Evolutionary conservation across 1,140 invertebrate species (phyloP).

Genomic region (Stegodyphus dumicola): DNA sequence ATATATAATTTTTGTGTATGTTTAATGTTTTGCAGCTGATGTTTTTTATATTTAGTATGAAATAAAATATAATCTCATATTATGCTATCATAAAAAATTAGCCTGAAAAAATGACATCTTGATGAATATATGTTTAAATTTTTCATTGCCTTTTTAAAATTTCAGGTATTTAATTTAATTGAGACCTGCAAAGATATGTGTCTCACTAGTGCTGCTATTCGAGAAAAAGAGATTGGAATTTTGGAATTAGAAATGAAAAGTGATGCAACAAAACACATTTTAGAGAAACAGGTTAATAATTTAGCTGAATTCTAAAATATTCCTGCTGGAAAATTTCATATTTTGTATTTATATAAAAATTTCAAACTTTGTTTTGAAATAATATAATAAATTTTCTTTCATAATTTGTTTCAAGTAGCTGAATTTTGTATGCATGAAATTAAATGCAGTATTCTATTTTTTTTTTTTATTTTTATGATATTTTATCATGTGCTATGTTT

Average conservation of each 20-base stretch:
- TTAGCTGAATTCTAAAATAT: background rate
- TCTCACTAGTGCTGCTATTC: constrained; percentile 16
- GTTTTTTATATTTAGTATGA: background rate
- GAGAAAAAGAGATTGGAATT: constrained; percentile 32
- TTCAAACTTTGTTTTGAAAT: background rate
- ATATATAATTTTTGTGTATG: background rate
- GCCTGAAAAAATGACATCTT: too few species aligned
- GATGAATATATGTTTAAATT: background rate
- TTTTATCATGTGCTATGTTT: background rate
- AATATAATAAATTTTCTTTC: background rate
- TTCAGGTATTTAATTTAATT: constrained; percentile 6
- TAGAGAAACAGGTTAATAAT: background rate
- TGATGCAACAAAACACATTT: background rate
- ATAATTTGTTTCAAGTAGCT: background rate
- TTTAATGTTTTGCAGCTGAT: background rate
- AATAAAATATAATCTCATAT: background rate
- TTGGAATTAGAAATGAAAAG: background rate
- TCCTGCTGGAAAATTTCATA: background rate
- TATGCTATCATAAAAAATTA: background rate
- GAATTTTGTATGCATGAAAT: background rate
- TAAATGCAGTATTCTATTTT: background rate
- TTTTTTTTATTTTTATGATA: background rate
- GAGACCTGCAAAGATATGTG: constrained; percentile 10
- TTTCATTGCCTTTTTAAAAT: background rate
- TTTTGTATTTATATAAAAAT: background rate